These are phyloP conservation scores for Heliopora coerulea DNA, from an alignment of 92 coral and sea anemone species.

Conservation along the genomic window DNA sequence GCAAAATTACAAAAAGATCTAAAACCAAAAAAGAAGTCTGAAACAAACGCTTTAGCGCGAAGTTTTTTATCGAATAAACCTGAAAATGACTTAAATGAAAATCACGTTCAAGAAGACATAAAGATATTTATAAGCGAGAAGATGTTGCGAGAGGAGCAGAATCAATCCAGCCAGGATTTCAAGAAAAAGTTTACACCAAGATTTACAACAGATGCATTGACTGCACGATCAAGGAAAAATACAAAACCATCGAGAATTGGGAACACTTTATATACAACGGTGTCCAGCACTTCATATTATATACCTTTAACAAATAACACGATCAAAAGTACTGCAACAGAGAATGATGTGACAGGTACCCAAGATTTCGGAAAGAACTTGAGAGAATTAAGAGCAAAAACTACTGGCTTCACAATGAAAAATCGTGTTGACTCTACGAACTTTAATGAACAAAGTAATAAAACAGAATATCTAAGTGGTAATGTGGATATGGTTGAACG, in stretches of 20 bases:
- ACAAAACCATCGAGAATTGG: too few relatives aligned
- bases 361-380: too few relatives aligned
- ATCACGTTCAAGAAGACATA: not conserved
- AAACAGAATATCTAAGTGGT: too few relatives aligned
- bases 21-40: not conserved
- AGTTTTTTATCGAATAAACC: not conserved
- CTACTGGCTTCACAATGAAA: not conserved
- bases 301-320: conserved; percentile 5
- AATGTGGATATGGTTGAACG: too few relatives aligned
- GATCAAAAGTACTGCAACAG: not conserved
- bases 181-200: conserved; percentile 12
- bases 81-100: not conserved
- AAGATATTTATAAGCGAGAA: not conserved
- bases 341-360: too few relatives aligned
- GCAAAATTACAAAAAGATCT: not conserved
- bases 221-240: not conserved
- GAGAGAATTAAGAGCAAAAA: too few relatives aligned
- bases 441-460: too few relatives aligned
- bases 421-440: too few relatives aligned
- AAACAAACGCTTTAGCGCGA: conserved; percentile 3
- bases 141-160: not conserved
- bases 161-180: not conserved
- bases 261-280: not conserved
- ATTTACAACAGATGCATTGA: not conserved
- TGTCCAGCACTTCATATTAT: not conserved